These are phyloP conservation scores for Aphelinus certus DNA, from an alignment of 1,140 invertebrate genomes.

Conservation along the genomic window DNA sequence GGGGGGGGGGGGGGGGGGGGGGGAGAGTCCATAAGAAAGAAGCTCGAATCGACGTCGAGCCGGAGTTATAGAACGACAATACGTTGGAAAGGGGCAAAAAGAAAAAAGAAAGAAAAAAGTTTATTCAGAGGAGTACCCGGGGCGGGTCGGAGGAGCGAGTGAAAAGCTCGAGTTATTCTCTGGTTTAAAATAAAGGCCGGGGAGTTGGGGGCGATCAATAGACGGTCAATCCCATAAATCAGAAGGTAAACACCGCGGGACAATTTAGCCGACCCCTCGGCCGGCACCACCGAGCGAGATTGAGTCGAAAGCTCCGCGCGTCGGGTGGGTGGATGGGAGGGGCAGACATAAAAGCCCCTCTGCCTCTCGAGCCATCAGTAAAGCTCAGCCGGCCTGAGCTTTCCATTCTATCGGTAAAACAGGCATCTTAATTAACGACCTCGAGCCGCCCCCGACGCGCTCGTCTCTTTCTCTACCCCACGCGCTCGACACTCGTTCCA, in stretches of 20 bases:
- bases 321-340: no score
- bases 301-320: neutral
- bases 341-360: conserved; percentile 20
- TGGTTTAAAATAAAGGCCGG: conserved; percentile 31
- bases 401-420: conserved; percentile 44
- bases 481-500: neutral
- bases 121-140: neutral
- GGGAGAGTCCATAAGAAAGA: no score
- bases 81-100: neutral
- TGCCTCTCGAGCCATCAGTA: conserved; percentile 1
- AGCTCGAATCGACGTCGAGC: no score
- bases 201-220: conserved; percentile 28
- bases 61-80: neutral
- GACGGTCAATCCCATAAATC: conserved; percentile 55
- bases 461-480: neutral
- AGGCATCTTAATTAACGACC: conserved; percentile 50
- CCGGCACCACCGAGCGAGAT: neutral
- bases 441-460: neutral
- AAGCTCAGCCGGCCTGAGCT: conserved; percentile 10
- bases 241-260: conserved; percentile 54
- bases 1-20: no score
- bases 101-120: neutral
- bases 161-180: conserved; percentile 12
- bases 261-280: conserved; percentile 49
- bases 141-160: neutral